Conservation (phyloP, 2,888 invertebrate genomes). For the Andrena minutula region DNA sequence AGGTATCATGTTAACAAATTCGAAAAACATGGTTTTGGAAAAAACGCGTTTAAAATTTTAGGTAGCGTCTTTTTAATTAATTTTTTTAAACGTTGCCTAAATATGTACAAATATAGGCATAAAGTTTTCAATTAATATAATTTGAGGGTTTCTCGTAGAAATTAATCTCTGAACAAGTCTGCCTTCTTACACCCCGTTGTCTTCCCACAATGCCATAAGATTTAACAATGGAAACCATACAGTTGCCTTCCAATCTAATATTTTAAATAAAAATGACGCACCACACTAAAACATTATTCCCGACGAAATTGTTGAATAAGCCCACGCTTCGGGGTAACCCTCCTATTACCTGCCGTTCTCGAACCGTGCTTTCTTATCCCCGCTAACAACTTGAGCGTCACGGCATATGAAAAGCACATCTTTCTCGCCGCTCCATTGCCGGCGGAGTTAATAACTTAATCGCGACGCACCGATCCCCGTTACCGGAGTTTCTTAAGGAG, state of each 20-base stretch:
- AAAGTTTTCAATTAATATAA: too few relatives aligned
- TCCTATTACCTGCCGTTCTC: not conserved
- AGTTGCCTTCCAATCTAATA: not conserved
- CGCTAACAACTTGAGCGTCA: conserved; percentile 5
- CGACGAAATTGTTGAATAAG: not conserved
- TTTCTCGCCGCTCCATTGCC: conserved; percentile 21
- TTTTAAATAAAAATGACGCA: not conserved
- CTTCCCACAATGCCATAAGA: too few relatives aligned
- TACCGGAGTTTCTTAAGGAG: conserved; percentile 65
- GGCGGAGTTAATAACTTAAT: conserved; percentile 60
- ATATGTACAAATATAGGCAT: too few relatives aligned
- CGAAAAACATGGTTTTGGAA: too few relatives aligned
- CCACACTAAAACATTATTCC: not conserved
- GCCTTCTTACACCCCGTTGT: too few relatives aligned
- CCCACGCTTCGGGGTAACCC: not conserved
- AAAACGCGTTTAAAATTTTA: too few relatives aligned
- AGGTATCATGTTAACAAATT: too few relatives aligned
- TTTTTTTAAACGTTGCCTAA: too few relatives aligned
- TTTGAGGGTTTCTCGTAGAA: too few relatives aligned
- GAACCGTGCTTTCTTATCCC: conserved; percentile 3
- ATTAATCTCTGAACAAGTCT: too few relatives aligned
- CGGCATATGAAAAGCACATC: conserved; percentile 37
- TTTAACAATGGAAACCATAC: too few relatives aligned
- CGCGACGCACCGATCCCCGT: conserved; percentile 36
- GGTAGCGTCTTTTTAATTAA: too few relatives aligned